Percentiles rank a stretch among this genome's conserved stretches.
phyloP scores from a whole-genome alignment of 1,140 invertebrate genomes.

The Chymomyza costata region DNA sequence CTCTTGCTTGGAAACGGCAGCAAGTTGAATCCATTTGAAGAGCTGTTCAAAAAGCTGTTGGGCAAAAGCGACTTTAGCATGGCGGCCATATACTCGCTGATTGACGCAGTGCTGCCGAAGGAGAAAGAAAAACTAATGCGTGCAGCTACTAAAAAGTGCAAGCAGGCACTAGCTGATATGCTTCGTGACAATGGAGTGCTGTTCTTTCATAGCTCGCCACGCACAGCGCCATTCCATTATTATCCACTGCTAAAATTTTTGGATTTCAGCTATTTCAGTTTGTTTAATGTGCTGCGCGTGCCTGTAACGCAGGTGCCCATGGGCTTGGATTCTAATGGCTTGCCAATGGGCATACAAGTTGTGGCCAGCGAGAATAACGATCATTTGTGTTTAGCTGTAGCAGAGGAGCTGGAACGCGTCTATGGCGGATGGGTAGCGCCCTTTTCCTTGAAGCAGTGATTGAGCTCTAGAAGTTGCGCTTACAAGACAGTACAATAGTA shows the following conservation, averaged over 20 bases:
- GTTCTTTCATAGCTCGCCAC: conserved; percentile 89
- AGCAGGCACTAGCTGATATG: conserved; percentile 80
- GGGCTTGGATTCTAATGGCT: conserved; percentile 82
- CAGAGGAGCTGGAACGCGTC: conserved; percentile 84
- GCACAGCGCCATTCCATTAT: conserved; percentile 90
- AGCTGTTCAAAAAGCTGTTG: conserved; percentile 79
- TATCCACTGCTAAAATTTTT: conserved; percentile 86
- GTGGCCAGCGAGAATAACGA: conserved; percentile 87
- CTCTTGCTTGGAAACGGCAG: conserved; percentile 79
- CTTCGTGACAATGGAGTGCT: conserved; percentile 88
- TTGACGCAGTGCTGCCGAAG: conserved; percentile 80
- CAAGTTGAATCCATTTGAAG: conserved; percentile 77
- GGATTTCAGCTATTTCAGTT: conserved; percentile 92
- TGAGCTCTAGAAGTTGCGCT: too few species aligned
- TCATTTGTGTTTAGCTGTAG: conserved; percentile 88
- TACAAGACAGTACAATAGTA: too few species aligned
- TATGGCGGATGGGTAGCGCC: conserved; percentile 91
- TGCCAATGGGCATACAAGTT: conserved; percentile 90
- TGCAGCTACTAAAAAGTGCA: conserved; percentile 78
- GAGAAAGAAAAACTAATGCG: conserved; percentile 81
- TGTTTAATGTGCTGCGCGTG: conserved; percentile 91
- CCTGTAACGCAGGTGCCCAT: conserved; percentile 89
- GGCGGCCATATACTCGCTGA: conserved; percentile 81
- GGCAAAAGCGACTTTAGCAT: conserved; percentile 80
- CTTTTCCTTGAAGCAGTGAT: conserved; percentile 41